Evolutionary conservation across 1,140 invertebrate genomes (phyloP), one percentile per base, ranked within the genome.

Genomic region (Scaptomyza graminum): DNA sequence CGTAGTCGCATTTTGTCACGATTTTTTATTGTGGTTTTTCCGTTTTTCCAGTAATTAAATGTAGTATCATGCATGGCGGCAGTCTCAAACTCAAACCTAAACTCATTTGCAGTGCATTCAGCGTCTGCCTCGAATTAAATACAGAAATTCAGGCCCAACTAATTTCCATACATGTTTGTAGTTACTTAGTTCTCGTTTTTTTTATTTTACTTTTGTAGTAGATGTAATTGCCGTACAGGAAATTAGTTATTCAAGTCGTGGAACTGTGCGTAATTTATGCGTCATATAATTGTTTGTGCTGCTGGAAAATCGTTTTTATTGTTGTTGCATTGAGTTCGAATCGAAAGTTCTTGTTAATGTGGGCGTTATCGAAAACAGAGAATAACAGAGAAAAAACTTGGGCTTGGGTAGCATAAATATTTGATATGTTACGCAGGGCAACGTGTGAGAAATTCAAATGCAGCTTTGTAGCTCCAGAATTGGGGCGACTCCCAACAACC

Each of bases 171-270:
- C 60, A 47, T 70, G 60, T 46, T 31, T 47, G 16, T n/a, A 54
- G 54, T 66, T 57, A 50, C 31, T 66, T 62, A 44, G 60, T 8
- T 50, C 16, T 37, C 37, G 13, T 34, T 69, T 13, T 50, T 39
- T 12, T 41, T 3, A 9, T 31, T 18, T 12, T 22, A n/a, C n/a
- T 64, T 22, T 3, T 22, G 25, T 15, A 47, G 70, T 76, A 82
- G 74, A 79, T 73, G 82, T 88, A 88, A 88, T 87, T 87, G 80
- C 72, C 72, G 41, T 63, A 59, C 83, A 87, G 82, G 78, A 87
- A 87, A 87, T 87, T 87, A 87, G 83, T 82, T 79, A 87, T 87
- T 87, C 82, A 88, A 63, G 52, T 64, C 76, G 31, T 34, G 82
- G 61, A 61, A 61, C 68, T 76, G 51, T 39, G 74, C 67, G 61